Percentiles rank a stretch among this genome's conserved stretches.
phyloP scores from a whole-genome alignment of 2,888 invertebrate genomes.

The Papilio elwesi region DNA sequence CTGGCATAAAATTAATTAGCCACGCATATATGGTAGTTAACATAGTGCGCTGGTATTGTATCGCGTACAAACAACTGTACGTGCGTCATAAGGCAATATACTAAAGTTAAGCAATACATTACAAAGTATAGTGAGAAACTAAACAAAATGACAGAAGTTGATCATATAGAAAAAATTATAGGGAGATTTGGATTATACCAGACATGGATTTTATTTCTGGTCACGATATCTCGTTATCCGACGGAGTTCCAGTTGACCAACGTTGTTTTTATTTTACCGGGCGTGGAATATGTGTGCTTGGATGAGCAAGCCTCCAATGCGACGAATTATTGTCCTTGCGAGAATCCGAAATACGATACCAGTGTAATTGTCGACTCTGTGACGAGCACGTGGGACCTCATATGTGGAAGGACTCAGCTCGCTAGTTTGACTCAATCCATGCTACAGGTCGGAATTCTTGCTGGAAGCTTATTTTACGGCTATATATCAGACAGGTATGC shows the following conservation, averaged over 20 bases:
- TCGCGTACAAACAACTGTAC: neutral
- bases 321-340: constrained; percentile 73
- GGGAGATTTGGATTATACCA: constrained; percentile 84
- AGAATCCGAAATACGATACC: constrained; percentile 80
- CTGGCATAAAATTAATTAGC: constrained; percentile 3
- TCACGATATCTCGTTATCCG: constrained; percentile 81
- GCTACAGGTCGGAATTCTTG: constrained; percentile 82
- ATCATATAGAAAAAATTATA: constrained; percentile 74
- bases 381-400: constrained; percentile 85
- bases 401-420: constrained; percentile 81
- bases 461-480: constrained; percentile 83
- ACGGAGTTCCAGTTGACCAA: constrained; percentile 84
- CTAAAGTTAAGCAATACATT: constrained; percentile 15
- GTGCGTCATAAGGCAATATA: neutral
- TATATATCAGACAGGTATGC: constrained; percentile 77
- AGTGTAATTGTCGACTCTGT: constrained; percentile 82
- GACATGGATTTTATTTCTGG: constrained; percentile 75
- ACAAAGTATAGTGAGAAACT: neutral
- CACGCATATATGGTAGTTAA: neutral
- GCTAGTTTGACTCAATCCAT: constrained; percentile 83
- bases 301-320: constrained; percentile 63
- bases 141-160: constrained; percentile 49
- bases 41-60: constrained; percentile 1
- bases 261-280: constrained; percentile 83
- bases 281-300: constrained; percentile 76